Evolutionary conservation across 2,113 vertebrate species (phyloP).

Genomic region (Cyphomyrus plagiostoma): DNA sequence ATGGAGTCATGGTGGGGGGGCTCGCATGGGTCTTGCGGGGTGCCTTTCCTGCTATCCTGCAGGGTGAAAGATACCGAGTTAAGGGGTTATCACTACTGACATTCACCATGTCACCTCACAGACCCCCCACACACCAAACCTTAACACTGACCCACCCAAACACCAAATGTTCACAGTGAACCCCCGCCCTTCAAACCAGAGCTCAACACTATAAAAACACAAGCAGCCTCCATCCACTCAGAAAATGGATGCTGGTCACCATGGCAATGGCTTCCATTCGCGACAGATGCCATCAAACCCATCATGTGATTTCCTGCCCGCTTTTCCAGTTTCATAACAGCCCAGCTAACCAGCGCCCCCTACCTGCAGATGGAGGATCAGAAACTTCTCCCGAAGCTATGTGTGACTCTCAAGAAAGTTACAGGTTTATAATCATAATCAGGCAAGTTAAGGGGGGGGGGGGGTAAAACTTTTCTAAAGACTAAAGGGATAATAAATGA

Average conservation of each 20-base stretch:
- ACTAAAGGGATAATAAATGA: background rate
- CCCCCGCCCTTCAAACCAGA: background rate
- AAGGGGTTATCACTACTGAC: background rate
- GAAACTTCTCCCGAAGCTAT: background rate
- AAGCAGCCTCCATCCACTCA: background rate
- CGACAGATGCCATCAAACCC: background rate
- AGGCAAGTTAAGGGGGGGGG: background rate
- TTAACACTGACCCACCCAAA: background rate
- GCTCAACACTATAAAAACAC: background rate
- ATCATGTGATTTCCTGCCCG: background rate
- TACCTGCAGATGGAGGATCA: background rate
- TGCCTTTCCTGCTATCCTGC: slow-evolving; percentile 32
- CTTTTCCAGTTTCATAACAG: background rate
- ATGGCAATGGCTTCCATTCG: background rate
- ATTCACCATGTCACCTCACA: background rate
- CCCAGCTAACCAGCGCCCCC: background rate
- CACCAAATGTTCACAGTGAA: background rate
- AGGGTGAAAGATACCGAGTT: slow-evolving; percentile 24
- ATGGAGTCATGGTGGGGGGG: slow-evolving; percentile 58
- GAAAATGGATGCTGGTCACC: background rate
- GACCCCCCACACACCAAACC: background rate
- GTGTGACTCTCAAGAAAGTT: background rate
- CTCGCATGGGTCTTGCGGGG: slow-evolving; percentile 42
- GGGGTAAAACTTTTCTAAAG: background rate
- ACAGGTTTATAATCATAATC: background rate